A percentile compares a stretch with the other conserved stretches of the same genome.
phyloP scores from a whole-genome alignment of 2,797 vertebrate genomes.

The Podargus strigoides region DNA sequence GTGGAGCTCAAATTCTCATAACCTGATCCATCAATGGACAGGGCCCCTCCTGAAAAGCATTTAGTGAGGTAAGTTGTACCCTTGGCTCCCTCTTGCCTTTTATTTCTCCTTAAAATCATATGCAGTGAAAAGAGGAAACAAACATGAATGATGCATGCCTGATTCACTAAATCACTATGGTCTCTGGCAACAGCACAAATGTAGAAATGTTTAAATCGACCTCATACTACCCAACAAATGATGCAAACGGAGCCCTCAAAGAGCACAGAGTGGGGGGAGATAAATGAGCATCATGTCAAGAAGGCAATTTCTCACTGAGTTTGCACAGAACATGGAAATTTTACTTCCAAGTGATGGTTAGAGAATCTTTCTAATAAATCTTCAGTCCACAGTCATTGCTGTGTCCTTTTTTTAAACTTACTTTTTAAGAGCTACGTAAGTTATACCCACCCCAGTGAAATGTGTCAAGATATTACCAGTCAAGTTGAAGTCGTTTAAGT shows the following conservation, averaged over 20 bases:
- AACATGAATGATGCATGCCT: constrained; percentile 41
- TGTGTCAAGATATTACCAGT: constrained; percentile 37
- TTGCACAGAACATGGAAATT: constrained; percentile 51
- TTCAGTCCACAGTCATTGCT: constrained; percentile 5
- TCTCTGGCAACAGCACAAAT: constrained; percentile 29
- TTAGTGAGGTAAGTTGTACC: not conserved
- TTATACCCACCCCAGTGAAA: constrained; percentile 8
- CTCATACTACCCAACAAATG: not conserved
- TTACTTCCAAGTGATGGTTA: constrained; percentile 40
- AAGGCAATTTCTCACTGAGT: constrained; percentile 50
- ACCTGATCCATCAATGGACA: not conserved
- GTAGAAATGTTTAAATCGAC: constrained; percentile 35
- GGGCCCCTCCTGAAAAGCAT: not conserved
- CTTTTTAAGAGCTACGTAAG: constrained; percentile 21
- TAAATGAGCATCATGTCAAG: constrained; percentile 36
- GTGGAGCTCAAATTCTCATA: not conserved
- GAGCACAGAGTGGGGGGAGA: constrained; percentile 18
- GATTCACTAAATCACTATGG: constrained; percentile 45
- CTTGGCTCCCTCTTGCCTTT: constrained; percentile 15
- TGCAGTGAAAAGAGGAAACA: not conserved
- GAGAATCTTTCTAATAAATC: constrained; percentile 50
- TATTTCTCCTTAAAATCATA: constrained; percentile 48
- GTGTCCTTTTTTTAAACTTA: constrained; percentile 25
- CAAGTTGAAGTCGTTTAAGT: constrained; percentile 35
- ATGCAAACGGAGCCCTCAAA: constrained; percentile 48